These are phyloP conservation scores for Phocoena phocoena DNA, from an alignment of 2,113 vertebrate species.

Conservation along the genomic window DNA sequence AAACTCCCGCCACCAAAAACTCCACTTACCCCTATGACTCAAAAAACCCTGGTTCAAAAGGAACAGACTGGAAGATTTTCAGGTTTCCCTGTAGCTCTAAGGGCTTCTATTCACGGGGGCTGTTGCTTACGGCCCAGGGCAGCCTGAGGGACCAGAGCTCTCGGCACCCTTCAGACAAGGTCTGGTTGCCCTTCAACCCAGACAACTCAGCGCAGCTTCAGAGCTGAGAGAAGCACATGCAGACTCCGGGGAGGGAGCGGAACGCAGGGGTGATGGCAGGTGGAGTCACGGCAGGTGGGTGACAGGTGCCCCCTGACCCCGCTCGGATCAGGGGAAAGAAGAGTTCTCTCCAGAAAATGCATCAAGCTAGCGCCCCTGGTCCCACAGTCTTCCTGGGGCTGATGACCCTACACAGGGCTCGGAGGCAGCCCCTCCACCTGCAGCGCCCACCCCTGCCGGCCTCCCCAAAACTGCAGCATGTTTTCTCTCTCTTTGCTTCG, in stretches of 20 bases:
- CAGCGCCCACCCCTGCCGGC: neutral
- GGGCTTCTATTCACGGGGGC: neutral
- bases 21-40: neutral
- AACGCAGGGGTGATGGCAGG: neutral
- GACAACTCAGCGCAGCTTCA: neutral
- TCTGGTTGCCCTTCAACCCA: neutral
- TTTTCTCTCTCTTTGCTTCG: neutral
- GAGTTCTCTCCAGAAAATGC: neutral
- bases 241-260: neutral
- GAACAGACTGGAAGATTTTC: neutral
- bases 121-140: neutral
- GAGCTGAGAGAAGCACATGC: neutral
- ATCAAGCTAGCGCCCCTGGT: neutral
- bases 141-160: neutral
- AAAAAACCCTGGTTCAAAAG: neutral
- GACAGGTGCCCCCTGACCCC: neutral
- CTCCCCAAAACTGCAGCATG: neutral
- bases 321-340: neutral
- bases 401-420: neutral
- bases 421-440: neutral
- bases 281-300: neutral
- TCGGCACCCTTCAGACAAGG: too few relatives aligned
- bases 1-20: too few relatives aligned
- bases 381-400: neutral
- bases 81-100: rapidly evolving